These are phyloP conservation scores for Tokudaia tokunoshimensis DNA, from an alignment of 2,797 vertebrate species.

Conservation along the genomic window DNA sequence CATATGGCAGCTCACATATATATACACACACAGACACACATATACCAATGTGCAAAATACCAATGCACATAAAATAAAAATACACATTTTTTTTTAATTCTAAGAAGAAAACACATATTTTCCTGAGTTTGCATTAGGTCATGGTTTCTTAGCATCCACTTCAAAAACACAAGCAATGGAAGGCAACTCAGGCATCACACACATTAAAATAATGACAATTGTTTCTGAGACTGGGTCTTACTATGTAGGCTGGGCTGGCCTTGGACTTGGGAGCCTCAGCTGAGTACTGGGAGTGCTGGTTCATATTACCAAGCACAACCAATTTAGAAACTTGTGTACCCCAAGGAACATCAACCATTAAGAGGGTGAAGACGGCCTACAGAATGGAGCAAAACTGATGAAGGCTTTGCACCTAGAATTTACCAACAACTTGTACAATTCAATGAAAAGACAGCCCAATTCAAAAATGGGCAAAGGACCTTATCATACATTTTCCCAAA, in stretches of 20 bases:
- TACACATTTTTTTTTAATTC: not conserved
- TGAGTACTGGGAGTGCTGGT: not conserved
- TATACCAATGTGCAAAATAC: not conserved
- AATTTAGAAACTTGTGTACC: not conserved
- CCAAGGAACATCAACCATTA: not conserved
- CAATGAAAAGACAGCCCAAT: constrained; percentile 7
- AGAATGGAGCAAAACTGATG: not conserved
- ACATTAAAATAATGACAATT: not conserved
- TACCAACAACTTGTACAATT: not conserved
- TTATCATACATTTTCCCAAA: constrained; percentile 17
- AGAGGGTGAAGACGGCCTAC: not conserved
- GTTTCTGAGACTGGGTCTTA: not conserved
- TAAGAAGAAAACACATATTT: constrained; percentile 33
- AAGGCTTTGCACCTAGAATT: not conserved
- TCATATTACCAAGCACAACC: not conserved
- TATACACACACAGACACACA: not conserved
- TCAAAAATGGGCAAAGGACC: not conserved
- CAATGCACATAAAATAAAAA: not conserved
- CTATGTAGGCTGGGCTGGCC: not conserved
- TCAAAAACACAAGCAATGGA: not conserved
- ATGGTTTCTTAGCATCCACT: not conserved
- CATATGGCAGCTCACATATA: too few relatives aligned
- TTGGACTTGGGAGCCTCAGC: not conserved
- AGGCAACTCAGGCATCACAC: not conserved
- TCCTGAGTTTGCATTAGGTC: not conserved